These are phyloP conservation scores for Haliaeetus leucogaster DNA, from an alignment of 2,113 vertebrate species.

Conservation along the genomic window DNA sequence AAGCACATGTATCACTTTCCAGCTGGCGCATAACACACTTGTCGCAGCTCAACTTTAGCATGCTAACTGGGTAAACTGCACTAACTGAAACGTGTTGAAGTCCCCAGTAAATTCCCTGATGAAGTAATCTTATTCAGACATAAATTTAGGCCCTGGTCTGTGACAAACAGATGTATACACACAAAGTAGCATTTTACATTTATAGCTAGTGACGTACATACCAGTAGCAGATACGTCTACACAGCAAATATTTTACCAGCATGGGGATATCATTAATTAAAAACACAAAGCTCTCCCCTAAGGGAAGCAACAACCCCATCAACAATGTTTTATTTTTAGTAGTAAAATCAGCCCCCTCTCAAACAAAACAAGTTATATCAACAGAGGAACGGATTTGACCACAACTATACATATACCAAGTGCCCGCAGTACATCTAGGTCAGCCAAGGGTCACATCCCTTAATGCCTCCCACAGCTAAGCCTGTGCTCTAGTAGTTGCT, in stretches of 20 bases:
- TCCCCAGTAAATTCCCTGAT: background rate
- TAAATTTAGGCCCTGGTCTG: background rate
- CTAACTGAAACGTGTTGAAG: background rate
- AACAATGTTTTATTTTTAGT: background rate
- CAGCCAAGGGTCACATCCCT: background rate
- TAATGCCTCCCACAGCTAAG: accelerated
- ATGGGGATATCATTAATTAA: background rate
- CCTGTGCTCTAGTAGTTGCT: background rate
- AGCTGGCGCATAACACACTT: background rate
- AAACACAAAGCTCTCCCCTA: background rate
- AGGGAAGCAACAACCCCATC: background rate
- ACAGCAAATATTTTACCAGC: background rate
- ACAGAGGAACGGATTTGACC: background rate
- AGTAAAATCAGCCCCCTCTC: background rate
- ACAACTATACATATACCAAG: background rate
- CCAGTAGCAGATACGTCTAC: accelerated
- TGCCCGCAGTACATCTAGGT: background rate
- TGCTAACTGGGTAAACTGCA: background rate
- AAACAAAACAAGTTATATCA: background rate
- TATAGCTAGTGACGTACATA: background rate
- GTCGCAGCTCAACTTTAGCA: background rate
- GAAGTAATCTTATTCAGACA: background rate
- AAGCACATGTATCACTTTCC: background rate
- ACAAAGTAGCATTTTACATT: background rate
- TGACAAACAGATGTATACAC: background rate